Base-by-base conservation (phyloP, 2,113 vertebrate genomes). In the Menidia beryllina region DNA sequence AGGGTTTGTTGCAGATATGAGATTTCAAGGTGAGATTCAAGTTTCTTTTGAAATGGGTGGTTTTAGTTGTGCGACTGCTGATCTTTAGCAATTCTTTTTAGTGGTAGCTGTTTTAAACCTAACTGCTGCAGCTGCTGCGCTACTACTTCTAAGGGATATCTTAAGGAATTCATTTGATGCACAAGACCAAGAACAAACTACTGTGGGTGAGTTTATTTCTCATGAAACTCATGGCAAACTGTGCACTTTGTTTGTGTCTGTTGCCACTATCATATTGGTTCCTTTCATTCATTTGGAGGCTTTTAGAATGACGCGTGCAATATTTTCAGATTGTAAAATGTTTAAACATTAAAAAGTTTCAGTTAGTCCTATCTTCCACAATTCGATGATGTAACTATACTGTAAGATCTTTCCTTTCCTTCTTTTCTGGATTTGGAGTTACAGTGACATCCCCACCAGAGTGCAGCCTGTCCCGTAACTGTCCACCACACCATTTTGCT, bases 391-490 rank as follows among this genome's bases (percentile, higher is more conserved):
- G 8, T 7, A 45, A 45, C 41, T 45, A 5, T 45, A 19, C 17
- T 7, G 7, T 45, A 45, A 45, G 41, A 45, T 45, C 17, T 45
- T 3, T 7, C 19, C 41, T 45, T 11, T 52, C 12, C 12, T 5
- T 26, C 5, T 48, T 20, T 6, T 63, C 11, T 58, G 2, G 10
- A 13, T 36, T 61, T 86, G 68, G 48, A 89, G 85, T 8, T 3
- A 19, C 24, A n/a, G 3, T 9, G 10, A 0, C n/a, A 4, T 2
- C 25, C 11, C 0, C 2, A 4, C 19, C 47, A 24, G 94, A 94
- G 56, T 97, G 96, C 4, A 55, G 72, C 26, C 92, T 93, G 53
- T 70, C 74, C 43, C 91, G 56, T 77, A 48, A 38, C 21, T 98
- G 96, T 34, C 83, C 92, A 0, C 0, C 13, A 0, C 45, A 93